phyloP scores from a whole-genome alignment of 2,888 invertebrate genomes.

The Pherbina coryleti region DNA sequence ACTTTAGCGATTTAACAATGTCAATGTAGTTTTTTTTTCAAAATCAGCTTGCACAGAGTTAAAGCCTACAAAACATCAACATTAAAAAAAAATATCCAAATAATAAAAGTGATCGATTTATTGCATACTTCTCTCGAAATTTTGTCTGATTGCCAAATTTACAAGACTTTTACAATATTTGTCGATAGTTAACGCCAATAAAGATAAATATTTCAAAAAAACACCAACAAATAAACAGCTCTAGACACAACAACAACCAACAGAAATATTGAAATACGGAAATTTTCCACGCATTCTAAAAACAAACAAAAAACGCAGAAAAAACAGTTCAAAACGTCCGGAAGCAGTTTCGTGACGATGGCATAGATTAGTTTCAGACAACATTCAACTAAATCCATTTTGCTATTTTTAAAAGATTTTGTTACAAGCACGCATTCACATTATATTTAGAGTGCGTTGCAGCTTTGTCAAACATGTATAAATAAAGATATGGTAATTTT shows the following conservation, averaged over 20 bases:
- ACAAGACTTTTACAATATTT: too few relatives aligned
- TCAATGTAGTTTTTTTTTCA: too few relatives aligned
- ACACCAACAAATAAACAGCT: not conserved
- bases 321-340: not conserved
- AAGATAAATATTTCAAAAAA: too few relatives aligned
- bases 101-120: too few relatives aligned
- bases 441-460: slow-evolving; percentile 35
- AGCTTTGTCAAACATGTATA: slow-evolving; percentile 35
- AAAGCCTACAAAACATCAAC: too few relatives aligned
- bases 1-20: too few relatives aligned
- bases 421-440: slow-evolving; percentile 9
- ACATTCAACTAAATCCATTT: not conserved
- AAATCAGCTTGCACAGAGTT: too few relatives aligned
- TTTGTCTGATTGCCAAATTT: too few relatives aligned
- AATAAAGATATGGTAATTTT: slow-evolving; percentile 35
- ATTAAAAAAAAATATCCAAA: too few relatives aligned
- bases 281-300: not conserved
- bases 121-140: too few relatives aligned
- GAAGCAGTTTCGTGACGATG: slow-evolving; percentile 1
- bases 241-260: not conserved
- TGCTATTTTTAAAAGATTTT: slow-evolving; percentile 34
- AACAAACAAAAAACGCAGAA: not conserved
- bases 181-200: too few relatives aligned
- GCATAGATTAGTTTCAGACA: not conserved
- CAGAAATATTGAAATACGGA: not conserved